These are phyloP conservation scores for Aphaenogaster floridana DNA, from an alignment of 1,140 invertebrate genomes.

Conservation along the genomic window DNA sequence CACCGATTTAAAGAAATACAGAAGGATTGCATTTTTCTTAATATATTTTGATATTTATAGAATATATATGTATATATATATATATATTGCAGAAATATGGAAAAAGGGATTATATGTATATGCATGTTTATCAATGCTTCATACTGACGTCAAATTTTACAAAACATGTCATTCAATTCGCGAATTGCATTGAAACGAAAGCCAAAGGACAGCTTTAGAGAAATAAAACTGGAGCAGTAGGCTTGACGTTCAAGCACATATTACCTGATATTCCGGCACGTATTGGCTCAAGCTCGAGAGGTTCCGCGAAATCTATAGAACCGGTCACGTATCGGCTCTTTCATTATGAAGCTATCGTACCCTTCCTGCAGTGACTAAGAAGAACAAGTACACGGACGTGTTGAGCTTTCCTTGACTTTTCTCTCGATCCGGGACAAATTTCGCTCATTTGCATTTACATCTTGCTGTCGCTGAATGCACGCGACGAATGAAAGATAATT, in stretches of 20 bases:
- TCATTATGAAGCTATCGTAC: constrained; percentile 67
- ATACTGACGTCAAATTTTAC: not conserved
- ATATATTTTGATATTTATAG: not conserved
- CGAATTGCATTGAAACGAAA: constrained; percentile 1
- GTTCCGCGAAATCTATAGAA: constrained; percentile 71
- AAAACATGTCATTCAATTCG: not conserved
- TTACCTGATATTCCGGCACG: constrained; percentile 60
- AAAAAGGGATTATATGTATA: not conserved
- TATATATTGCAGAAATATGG: not conserved
- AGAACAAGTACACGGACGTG: constrained; percentile 62
- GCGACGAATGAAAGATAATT: not conserved
- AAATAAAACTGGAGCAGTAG: constrained; percentile 34
- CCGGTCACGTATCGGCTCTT: constrained; percentile 78
- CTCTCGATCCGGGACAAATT: constrained; percentile 28
- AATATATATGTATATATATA: not conserved
- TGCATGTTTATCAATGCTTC: not conserved
- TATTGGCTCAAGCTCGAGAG: constrained; percentile 57
- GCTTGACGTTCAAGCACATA: constrained; percentile 46
- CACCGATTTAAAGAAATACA: not conserved
- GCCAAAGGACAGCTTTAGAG: not conserved
- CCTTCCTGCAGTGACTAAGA: constrained; percentile 35
- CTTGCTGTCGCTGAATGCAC: not conserved
- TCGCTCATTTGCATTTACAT: constrained; percentile 13
- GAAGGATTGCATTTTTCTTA: not conserved
- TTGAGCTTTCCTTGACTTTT: constrained; percentile 46